Base-by-base conservation (phyloP, 2,888 invertebrate genomes). In the Campoplex nolae region DNA sequence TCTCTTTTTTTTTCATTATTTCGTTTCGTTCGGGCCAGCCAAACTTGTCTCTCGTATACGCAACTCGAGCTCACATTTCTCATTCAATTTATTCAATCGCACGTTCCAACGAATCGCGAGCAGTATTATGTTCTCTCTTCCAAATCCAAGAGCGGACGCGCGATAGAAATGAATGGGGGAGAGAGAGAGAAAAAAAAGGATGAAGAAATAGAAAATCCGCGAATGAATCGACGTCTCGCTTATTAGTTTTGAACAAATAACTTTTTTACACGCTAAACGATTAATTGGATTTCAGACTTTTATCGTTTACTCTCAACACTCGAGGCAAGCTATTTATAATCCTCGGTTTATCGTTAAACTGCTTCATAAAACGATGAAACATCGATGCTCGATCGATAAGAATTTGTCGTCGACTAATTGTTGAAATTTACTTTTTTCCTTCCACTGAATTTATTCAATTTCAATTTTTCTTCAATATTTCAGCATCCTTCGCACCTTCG, bases 81-180 rank as follows among this genome's bases (percentile, higher is more conserved):
- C 83, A 71, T 83, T 86, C 83, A 73, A 83, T 86, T 80, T 83
- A 86, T 83, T 80, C 79, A 80, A 80, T 83, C 83, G 86, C 54
- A 62, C 51, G 18, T 23, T 68, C 32, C 79, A 56, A 70, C 82
- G 82, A 78, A 83, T 75, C 83, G 76, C 23, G 23, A 76, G 70
- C 71, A 48, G 80, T 67, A 73, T 70, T 70, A 54, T 51, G 48
- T n/a, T 28, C 58, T 58, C 58, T 58, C 58, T 13, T 28, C 58
- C 28, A 58, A 58, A 58, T 58, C 54, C 71, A 23, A 51, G 65
- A 42, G 56, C n/a, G 56, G 68, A 38, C 32, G 28, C n/a, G 35
- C 76, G 71, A 76, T 32, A 48, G 23, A 56, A 76, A 71, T 42
- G 13, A 70, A 23, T 23, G 23, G 0, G 23, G 0, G 23, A 23